Evolutionary conservation across 2,888 invertebrate species (phyloP), one percentile per base, ranked within the genome.

Genomic region (Trichopria drosophilae): DNA sequence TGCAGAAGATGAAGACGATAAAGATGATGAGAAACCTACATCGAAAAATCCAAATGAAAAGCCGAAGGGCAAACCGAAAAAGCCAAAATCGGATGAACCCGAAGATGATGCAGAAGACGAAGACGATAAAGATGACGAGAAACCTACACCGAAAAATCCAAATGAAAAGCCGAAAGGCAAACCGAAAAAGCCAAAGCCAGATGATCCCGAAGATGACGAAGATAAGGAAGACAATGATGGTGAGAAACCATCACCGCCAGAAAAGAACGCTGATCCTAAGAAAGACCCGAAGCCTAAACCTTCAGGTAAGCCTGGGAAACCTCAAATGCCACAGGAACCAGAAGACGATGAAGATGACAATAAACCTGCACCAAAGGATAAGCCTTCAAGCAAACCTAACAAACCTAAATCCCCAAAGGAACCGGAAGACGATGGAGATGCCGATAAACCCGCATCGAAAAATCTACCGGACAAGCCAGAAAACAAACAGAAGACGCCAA

Each of bases 381-480:
- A 42, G 6, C 34, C 28, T n/a, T 22, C 22, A n/a, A 19, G 39
- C n/a, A 12, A 39, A 2, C 9, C 43, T 9, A 15, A 26, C 20
- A 18, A 45, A 0, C n/a, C 24, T 7, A 19, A 32, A 10, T 22
- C 41, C 7, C 6, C 28, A 2, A 22, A 49, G 5, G 16, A 35
- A 13, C 16, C 34, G 6, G 31, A 31, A 3, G 40, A 40, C 9
- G 7, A 24, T 28, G 26, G 28, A 4, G 26, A 12, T 18, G 15
- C 15, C 15, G 5, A 15, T 6, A 34, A 15, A 34, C 13, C 18
- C 10, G 16, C 1, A 15, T 16, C 41, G 28, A 3, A 5, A 9
- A 23, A 40, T n/a, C 24, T 15, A 4, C 10, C 45, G 28, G 20
- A 15, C 29, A 44, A 51, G 28, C 28, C 37, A 19, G 9, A 36